These are phyloP conservation scores for Junco hyemalis DNA, from an alignment of 2,113 vertebrate genomes.

Conservation along the genomic window DNA sequence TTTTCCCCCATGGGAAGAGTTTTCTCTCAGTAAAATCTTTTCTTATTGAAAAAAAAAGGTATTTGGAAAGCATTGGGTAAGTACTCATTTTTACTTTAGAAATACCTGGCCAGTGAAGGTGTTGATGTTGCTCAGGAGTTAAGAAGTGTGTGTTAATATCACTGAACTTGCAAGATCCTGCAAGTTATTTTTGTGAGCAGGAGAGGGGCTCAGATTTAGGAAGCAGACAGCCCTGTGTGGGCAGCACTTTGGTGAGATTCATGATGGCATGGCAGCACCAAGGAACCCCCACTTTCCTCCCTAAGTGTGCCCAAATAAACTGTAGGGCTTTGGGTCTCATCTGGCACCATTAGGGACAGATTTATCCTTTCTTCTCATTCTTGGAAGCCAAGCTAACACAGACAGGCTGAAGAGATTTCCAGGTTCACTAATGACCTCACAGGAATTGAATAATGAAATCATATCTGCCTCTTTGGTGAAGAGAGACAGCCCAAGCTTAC, in stretches of 20 bases:
- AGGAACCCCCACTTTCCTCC: not conserved
- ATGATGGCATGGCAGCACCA: not conserved
- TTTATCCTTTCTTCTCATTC: not conserved
- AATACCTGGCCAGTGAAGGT: not conserved
- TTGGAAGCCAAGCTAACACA: slow-evolving; percentile 15
- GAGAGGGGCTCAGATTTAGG: not conserved
- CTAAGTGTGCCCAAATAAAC: not conserved
- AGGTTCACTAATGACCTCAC: slow-evolving; percentile 63
- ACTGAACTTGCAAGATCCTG: not conserved
- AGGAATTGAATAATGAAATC: slow-evolving; percentile 53
- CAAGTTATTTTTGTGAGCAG: not conserved
- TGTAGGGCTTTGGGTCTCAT: not conserved
- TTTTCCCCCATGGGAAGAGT: not conserved
- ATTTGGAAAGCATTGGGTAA: not conserved
- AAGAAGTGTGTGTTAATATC: not conserved
- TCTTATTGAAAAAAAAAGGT: not conserved
- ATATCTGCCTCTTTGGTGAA: slow-evolving; percentile 40
- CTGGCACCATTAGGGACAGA: not conserved
- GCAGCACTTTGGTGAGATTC: not conserved
- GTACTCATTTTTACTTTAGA: not conserved
- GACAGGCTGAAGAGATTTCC: slow-evolving; percentile 54
- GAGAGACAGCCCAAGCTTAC: slow-evolving; percentile 11
- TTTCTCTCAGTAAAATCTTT: not conserved
- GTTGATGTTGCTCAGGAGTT: slow-evolving; percentile 9
- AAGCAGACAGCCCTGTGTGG: not conserved